These are phyloP conservation scores for Priapulus caudatus DNA, from an alignment of 2,888 invertebrate species.

Conservation along the genomic window DNA sequence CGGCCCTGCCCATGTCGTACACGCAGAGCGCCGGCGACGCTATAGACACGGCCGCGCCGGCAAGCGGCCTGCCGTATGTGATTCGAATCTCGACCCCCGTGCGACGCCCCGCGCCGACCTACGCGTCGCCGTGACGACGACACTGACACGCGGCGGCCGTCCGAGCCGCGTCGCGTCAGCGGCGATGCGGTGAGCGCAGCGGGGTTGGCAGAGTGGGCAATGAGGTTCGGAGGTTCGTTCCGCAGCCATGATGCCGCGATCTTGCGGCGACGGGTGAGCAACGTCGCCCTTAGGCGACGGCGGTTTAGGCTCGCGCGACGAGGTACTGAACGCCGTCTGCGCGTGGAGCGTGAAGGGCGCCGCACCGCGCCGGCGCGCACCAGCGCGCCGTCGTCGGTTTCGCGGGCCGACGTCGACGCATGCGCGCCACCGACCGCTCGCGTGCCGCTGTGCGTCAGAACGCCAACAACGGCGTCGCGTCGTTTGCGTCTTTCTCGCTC, in stretches of 20 bases:
- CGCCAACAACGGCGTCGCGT: not conserved
- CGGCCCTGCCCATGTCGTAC: conserved; percentile 98
- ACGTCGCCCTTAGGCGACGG: conserved; percentile 71
- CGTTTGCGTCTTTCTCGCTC: conserved; percentile 15
- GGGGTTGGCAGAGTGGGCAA: too few relatives aligned
- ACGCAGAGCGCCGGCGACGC: conserved; percentile 79
- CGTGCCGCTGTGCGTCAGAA: conserved; percentile 63
- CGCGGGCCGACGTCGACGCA: conserved; percentile 81
- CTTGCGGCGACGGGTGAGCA: conserved; percentile 57
- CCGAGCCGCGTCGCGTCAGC: conserved; percentile 96
- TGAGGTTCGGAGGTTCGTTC: conserved; percentile 74
- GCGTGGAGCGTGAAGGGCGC: conserved; percentile 57
- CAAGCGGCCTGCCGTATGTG: conserved; percentile 79
- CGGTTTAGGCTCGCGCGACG: conserved; percentile 52
- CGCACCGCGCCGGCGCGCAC: conserved; percentile 62
- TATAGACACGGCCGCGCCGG: too few relatives aligned
- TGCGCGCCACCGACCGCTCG: conserved; percentile 61
- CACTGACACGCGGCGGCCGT: conserved; percentile 59
- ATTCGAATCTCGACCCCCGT: conserved; percentile 99
- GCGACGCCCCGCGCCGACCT: conserved; percentile 47
- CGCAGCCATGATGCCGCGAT: conserved; percentile 85
- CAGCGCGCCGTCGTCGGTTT: conserved; percentile 57
- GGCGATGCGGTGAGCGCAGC: too few relatives aligned
- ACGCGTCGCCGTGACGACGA: conserved; percentile 43
- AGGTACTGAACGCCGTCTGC: conserved; percentile 46